phyloP scores from a whole-genome alignment of 2,113 vertebrate species.

The Alligator mississippiensis region DNA sequence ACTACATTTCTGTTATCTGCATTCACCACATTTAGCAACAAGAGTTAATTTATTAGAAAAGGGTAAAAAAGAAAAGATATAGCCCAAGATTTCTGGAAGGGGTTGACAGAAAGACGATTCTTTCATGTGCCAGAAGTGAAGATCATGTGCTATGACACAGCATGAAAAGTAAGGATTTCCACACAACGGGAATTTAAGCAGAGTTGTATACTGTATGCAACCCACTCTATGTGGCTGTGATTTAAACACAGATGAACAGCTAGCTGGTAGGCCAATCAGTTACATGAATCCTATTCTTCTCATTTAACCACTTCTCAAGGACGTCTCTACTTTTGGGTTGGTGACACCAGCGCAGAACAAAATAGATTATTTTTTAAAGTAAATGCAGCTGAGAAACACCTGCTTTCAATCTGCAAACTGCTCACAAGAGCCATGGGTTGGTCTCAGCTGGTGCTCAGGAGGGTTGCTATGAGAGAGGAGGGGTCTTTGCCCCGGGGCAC shows the following conservation, averaged over 20 bases:
- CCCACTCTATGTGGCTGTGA: neutral
- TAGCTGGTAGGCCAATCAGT: neutral
- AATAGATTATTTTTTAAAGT: neutral
- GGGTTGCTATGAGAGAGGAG: no score
- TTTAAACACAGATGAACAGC: neutral
- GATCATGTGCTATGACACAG: neutral
- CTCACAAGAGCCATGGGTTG: neutral
- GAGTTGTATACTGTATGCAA: neutral
- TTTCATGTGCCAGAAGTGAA: neutral
- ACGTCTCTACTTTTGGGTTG: neutral
- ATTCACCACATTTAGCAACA: conserved; percentile 15
- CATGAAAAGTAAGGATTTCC: neutral
- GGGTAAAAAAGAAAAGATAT: neutral
- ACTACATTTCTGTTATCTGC: conserved; percentile 15
- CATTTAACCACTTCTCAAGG: neutral
- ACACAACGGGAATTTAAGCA: neutral
- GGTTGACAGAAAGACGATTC: conserved; percentile 2
- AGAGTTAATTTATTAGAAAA: neutral
- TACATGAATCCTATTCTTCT: neutral
- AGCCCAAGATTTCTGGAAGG: neutral
- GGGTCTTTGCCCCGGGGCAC: neutral
- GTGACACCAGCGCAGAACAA: neutral
- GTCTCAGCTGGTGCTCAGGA: neutral
- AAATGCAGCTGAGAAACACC: neutral
- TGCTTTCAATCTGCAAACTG: neutral